Percentiles rank a stretch among this genome's conserved stretches.
phyloP scores from a whole-genome alignment of 1,140 invertebrate species.

The Steinernema khuongi region DNA sequence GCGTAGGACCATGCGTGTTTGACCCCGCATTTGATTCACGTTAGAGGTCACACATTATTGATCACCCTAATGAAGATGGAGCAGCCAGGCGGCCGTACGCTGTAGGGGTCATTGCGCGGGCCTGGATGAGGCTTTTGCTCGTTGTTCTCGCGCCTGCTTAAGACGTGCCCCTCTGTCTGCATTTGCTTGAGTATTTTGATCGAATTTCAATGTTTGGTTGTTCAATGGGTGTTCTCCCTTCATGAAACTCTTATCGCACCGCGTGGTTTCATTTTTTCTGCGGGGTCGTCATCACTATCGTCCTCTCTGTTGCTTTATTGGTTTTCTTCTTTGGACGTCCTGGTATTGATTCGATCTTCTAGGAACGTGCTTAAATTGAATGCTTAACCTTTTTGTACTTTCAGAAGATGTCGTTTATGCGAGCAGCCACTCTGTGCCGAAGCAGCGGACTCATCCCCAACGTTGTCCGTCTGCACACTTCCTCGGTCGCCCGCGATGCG shows the following conservation, averaged over 20 bases:
- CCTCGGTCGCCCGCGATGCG: slow-evolving; percentile 18
- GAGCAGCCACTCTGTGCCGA: not conserved
- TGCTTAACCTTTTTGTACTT: not conserved
- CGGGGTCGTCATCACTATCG: not conserved
- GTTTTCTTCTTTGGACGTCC: not conserved
- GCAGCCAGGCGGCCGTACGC: not conserved
- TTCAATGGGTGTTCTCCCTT: not conserved
- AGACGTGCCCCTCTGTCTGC: no score
- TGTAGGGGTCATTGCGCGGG: not conserved
- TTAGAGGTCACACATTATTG: slow-evolving; percentile 16
- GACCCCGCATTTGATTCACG: no score
- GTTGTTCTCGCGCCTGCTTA: no score
- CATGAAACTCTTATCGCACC: not conserved
- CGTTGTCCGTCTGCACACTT: slow-evolving; percentile 5
- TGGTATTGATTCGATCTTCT: not conserved
- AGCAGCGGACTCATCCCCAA: not conserved
- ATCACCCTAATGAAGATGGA: not conserved
- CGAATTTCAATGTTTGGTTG: not conserved
- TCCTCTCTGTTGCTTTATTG: not conserved
- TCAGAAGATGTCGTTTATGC: not conserved
- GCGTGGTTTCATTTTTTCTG: not conserved
- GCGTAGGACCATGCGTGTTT: no score
- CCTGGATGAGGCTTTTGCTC: not conserved
- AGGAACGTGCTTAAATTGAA: not conserved
- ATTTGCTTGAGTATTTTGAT: not conserved